Base-by-base conservation (phyloP, 37 sponge, comb jelly and placozoan genomes). In the Bolinopsis microptera region DNA sequence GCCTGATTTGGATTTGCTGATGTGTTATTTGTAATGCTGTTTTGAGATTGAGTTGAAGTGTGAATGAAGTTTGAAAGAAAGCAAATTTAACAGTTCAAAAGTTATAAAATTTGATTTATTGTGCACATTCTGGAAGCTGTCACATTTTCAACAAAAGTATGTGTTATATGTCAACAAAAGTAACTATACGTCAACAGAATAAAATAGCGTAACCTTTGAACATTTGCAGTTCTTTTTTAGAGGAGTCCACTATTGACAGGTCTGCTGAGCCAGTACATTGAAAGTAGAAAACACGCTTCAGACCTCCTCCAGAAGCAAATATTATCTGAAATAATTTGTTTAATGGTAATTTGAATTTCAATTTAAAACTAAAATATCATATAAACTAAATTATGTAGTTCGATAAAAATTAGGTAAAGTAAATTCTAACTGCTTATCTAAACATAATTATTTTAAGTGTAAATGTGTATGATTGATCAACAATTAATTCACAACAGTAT, bases 181-280 rank as follows among this genome's bases (percentile, higher is more conserved):
- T n/a, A n/a, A n/a, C n/a, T n/a, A n/a, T n/a, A n/a, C n/a, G n/a
- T n/a, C n/a, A n/a, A n/a, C n/a, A n/a, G n/a, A n/a, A n/a, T n/a
- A n/a, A n/a, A 48, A 48, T 48, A 48, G 61, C 75, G 31, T 72
- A n/a, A 72, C 75, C 75, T 72, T 72, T 72, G 26, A 30, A 72
- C 75, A 28, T 30, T 21, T 72, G 22, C 5, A 72, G 26, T 28
- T 72, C 31, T 23, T 72, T 72, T 28, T 24, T 8, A n/a, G 75
- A 23, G 22, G 26, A n/a, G 75, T n/a, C 26, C 31, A 72, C 75
- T 28, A 72, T 72, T 8, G 75, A 30, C 22, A 72, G 31, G 18
- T 72, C 75, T 30, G 75, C 75, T 23, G 75, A 72, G 5, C 75
- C 75, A n/a, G 75, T 28, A 21, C 75, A 72, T 72, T 72, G 75